phyloP scores from a whole-genome alignment of 2,888 invertebrate genomes.

The Tetragonisca angustula region DNA sequence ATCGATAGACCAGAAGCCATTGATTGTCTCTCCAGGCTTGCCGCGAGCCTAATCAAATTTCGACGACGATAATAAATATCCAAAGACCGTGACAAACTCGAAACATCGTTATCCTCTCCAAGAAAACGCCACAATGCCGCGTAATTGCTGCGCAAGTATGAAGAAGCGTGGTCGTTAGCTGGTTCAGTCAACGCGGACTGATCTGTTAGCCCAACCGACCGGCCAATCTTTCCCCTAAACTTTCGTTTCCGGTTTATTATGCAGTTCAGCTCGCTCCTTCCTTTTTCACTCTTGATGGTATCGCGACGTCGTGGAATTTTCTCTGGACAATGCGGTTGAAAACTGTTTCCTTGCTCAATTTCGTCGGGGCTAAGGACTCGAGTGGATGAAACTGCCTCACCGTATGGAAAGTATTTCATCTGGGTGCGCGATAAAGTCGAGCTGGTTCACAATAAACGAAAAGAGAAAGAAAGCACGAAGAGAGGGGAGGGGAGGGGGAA shows the following conservation, averaged over 20 bases:
- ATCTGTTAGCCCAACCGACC: background rate
- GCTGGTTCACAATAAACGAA: background rate
- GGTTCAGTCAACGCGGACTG: conserved; percentile 51
- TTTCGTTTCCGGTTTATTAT: conserved; percentile 69
- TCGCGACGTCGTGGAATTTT: background rate
- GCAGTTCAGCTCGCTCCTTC: conserved; percentile 56
- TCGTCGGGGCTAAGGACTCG: background rate
- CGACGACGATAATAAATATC: too few relatives aligned
- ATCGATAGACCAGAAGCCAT: too few relatives aligned
- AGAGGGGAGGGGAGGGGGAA: too few relatives aligned
- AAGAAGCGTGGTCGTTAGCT: conserved; percentile 52
- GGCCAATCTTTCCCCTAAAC: conserved; percentile 69
- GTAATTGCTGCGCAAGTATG: background rate
- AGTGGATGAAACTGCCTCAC: conserved; percentile 44
- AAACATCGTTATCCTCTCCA: background rate
- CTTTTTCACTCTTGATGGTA: background rate
- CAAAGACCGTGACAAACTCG: background rate
- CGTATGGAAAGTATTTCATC: conserved; percentile 45
- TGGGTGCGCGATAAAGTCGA: conserved; percentile 21
- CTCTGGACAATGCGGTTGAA: background rate
- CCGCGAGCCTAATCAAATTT: background rate
- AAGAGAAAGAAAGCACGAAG: background rate
- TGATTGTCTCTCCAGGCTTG: too few relatives aligned
- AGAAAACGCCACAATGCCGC: background rate
- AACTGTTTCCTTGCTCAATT: conserved; percentile 41